Evolutionary conservation across 2,113 vertebrate genomes (phyloP).

Genomic region (Paracanthobrama guichenoti): DNA sequence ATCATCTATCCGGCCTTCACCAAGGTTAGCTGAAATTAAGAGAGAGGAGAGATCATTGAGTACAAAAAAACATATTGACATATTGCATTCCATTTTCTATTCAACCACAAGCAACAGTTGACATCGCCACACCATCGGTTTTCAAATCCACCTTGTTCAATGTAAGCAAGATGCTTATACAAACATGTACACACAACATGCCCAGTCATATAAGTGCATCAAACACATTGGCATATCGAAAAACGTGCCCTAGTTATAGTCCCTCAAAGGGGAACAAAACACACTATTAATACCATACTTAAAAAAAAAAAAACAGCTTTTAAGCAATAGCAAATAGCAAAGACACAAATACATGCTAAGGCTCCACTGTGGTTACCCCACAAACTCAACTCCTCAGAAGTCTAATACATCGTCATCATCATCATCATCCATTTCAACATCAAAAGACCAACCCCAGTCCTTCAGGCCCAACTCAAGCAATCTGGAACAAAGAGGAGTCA

Average conservation of each 20-base stretch:
- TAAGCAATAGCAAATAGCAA: neutral
- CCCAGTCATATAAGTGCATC: neutral
- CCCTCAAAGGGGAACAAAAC: neutral
- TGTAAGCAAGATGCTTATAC: neutral
- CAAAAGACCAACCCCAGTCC: conserved; percentile 95
- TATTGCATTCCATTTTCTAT: neutral
- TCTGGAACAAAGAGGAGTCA: conserved; percentile 83
- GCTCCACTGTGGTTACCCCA: conserved; percentile 40
- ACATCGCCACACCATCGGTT: neutral
- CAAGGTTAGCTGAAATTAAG: conserved; percentile 72
- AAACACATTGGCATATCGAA: neutral
- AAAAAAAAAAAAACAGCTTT: neutral
- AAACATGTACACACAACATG: conserved; percentile 7
- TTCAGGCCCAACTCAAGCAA: conserved; percentile 95
- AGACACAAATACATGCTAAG: conserved; percentile 10
- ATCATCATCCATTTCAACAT: conserved; percentile 86
- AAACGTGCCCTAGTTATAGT: neutral
- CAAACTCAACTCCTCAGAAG: conserved; percentile 81
- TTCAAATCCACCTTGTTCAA: neutral
- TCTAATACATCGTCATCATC: conserved; percentile 89
- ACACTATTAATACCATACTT: neutral
- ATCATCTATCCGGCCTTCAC: conserved; percentile 34
- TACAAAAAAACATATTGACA: neutral
- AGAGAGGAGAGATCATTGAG: neutral
- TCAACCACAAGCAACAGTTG: neutral